Evolutionary conservation across 1,140 invertebrate species (phyloP).

Genomic region (Condylostylus longicornis): DNA sequence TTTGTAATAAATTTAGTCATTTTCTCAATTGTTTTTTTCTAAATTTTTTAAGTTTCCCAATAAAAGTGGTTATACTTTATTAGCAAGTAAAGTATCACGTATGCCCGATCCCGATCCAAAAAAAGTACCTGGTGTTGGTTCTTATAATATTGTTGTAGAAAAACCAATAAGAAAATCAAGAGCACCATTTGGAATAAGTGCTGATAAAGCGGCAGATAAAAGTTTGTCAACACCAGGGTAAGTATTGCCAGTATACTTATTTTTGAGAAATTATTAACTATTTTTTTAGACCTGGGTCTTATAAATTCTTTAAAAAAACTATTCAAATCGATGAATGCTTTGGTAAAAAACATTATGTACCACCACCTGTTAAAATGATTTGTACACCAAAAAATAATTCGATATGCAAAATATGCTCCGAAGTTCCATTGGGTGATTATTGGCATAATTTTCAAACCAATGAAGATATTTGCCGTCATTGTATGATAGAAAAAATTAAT

Average conservation of each 20-base stretch:
- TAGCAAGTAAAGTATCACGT: slow-evolving; percentile 20
- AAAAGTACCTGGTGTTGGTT: slow-evolving; percentile 14
- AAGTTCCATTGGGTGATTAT: slow-evolving; percentile 18
- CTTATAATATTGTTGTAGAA: slow-evolving; percentile 11
- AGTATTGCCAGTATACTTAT: slow-evolving; percentile 3
- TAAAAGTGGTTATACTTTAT: slow-evolving; percentile 18
- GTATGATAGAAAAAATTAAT: slow-evolving; percentile 12
- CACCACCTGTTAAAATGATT: slow-evolving; percentile 19
- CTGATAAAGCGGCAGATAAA: not conserved
- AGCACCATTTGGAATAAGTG: slow-evolving; percentile 10
- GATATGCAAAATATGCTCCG: slow-evolving; percentile 14
- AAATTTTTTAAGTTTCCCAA: slow-evolving; percentile 17
- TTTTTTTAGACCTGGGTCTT: slow-evolving; percentile 8
- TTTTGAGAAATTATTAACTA: not conserved
- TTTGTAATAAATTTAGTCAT: too few species aligned
- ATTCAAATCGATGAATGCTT: slow-evolving; percentile 16
- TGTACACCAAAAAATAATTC: slow-evolving; percentile 12
- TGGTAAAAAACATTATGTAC: slow-evolving; percentile 14
- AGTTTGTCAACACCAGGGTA: slow-evolving; percentile 23
- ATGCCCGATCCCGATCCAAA: slow-evolving; percentile 7
- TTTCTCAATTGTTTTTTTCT: too few species aligned
- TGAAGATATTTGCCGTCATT: slow-evolving; percentile 21
- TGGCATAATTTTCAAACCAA: slow-evolving; percentile 20
- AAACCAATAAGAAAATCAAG: slow-evolving; percentile 2
- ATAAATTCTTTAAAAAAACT: slow-evolving; percentile 15